These are phyloP conservation scores for Athetis lepigone DNA, from an alignment of 2,888 invertebrate species.

Conservation along the genomic window DNA sequence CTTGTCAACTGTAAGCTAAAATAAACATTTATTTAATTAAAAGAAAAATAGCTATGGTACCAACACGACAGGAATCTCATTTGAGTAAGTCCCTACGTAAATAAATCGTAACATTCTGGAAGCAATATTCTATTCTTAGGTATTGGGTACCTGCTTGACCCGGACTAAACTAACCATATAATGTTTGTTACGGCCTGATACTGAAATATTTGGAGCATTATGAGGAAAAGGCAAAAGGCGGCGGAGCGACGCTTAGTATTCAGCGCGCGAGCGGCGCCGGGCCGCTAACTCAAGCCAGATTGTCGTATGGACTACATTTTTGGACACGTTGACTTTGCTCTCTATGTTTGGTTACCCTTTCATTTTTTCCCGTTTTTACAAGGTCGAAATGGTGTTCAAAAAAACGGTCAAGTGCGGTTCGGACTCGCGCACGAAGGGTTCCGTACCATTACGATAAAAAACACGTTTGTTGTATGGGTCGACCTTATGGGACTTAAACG, in stretches of 20 bases:
- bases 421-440: too few relatives aligned
- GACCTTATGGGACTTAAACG: too few relatives aligned
- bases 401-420: constrained; percentile 9
- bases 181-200: constrained; percentile 37
- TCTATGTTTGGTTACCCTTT: constrained; percentile 46
- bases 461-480: too few relatives aligned
- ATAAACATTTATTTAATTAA: not conserved
- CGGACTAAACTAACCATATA: constrained; percentile 40
- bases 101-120: not conserved
- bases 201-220: constrained; percentile 57
- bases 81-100: not conserved
- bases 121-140: constrained; percentile 12
- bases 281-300: constrained; percentile 62
- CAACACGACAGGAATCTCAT: not conserved
- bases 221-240: constrained; percentile 51
- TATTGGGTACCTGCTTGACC: constrained; percentile 23
- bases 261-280: constrained; percentile 52
- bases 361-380: constrained; percentile 34
- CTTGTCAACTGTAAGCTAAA: too few relatives aligned
- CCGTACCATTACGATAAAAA: too few relatives aligned
- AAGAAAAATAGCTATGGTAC: not conserved
- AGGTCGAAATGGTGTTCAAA: constrained; percentile 13
- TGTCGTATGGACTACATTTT: constrained; percentile 59
- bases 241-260: constrained; percentile 67
- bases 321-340: constrained; percentile 49